Conservation (phyloP, 2,797 vertebrate genomes). For the Somateria mollissima region DNA sequence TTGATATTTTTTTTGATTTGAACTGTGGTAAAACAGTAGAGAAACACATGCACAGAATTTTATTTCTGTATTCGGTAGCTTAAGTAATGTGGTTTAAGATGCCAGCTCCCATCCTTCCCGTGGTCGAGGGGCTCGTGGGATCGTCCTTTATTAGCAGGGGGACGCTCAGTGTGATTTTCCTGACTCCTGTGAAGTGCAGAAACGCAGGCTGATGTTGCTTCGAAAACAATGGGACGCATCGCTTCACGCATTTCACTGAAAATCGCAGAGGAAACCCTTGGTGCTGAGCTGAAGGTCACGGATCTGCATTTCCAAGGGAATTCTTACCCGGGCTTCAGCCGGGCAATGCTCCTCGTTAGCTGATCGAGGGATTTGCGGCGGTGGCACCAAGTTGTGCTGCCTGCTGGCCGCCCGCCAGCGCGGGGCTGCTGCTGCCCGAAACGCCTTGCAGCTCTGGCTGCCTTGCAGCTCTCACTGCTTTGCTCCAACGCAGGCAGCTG, state of each 20-base stretch:
- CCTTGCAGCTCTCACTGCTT: no score
- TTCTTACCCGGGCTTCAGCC: slow-evolving; percentile 66
- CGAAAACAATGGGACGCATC: rapidly evolving
- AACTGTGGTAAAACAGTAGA: slow-evolving; percentile 8
- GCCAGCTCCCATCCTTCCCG: background rate
- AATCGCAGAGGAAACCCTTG: background rate
- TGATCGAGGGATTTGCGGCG: slow-evolving; percentile 78
- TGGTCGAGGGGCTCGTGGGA: background rate
- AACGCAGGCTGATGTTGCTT: background rate
- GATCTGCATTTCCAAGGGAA: slow-evolving; percentile 5
- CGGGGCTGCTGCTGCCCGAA: slow-evolving; percentile 69
- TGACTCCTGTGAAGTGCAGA: background rate
- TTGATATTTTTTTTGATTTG: slow-evolving; percentile 43
- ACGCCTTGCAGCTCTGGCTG: background rate
- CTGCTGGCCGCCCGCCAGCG: slow-evolving; percentile 79
- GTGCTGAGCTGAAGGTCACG: slow-evolving; percentile 71
- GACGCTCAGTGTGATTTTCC: background rate
- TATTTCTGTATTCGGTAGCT: background rate
- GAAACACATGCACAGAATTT: background rate
- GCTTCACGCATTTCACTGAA: background rate
- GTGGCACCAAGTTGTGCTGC: slow-evolving; percentile 79
- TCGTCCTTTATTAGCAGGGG: background rate
- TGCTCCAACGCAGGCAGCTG: background rate
- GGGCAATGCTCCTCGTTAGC: slow-evolving; percentile 65
- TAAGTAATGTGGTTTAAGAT: background rate